Base-by-base conservation (phyloP, 2,113 vertebrate genomes). In the Bolborhynchus lineola region DNA sequence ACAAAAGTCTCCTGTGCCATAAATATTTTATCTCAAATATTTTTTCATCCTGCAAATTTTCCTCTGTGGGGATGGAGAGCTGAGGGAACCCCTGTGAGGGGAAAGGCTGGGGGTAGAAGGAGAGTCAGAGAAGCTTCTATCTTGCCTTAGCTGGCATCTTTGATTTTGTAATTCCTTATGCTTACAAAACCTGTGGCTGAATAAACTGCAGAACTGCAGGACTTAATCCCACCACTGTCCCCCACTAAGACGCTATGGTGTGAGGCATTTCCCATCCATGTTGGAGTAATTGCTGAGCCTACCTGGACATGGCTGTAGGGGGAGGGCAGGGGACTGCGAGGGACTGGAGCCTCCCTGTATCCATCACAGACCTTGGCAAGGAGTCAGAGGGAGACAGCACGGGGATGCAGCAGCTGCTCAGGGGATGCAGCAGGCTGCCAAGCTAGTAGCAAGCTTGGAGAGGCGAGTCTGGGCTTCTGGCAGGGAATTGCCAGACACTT, bases 1-100 rank as follows among this genome's bases (percentile, higher is more conserved):
- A 72, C 0, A 16, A 90, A 86, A 94, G 86, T 67, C 95, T 96
- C 93, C 62, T 31, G 67, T 70, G 91, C 31, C 74, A 70, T 95
- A 96, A 94, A 96, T 95, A 94, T 95, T 93, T 96, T 86, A 89
- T 88, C 88, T 53, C 64, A 77, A 75, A 19, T 69, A 24, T 29
- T 17, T 26, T n/a, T 52, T 81, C 75, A 79, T 71, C 55, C 81
- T 68, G n/a, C 62, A 87, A 93, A 76, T 94, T 86, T 92, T 72
- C 81, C 86, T 91, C 70, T 41, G 52, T 1, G 75, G 65, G 23
- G 8, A 19, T 55, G 1, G 2, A 79, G 44, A 70, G n/a, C 75
- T 21, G 62, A 82, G 33, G 1, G 4, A 69, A 68, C 33, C 39
- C 49, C 63, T 75, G 42, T 0, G 5, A 63, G 69, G 18, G 10